Conservation (phyloP, 2,113 vertebrate species). For the Pavo muticus region DNA sequence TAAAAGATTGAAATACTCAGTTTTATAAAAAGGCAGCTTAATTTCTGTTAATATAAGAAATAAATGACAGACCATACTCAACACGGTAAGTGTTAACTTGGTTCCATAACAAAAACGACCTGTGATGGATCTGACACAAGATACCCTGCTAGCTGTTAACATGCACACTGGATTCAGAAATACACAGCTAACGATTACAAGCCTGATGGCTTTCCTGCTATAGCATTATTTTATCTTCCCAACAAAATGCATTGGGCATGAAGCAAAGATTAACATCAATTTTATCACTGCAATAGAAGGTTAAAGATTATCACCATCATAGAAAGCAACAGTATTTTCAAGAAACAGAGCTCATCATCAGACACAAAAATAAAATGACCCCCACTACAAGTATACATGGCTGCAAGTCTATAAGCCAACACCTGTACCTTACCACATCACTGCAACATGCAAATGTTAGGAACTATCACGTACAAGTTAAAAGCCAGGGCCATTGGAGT, state of each 20-base stretch:
- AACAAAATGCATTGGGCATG: neutral
- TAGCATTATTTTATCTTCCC: neutral
- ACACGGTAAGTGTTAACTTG: slow-evolving; percentile 46
- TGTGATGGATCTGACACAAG: slow-evolving; percentile 1
- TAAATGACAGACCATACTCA: slow-evolving; percentile 31
- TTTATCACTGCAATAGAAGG: neutral
- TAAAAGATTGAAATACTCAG: slow-evolving; percentile 78
- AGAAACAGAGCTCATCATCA: neutral
- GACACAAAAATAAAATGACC: neutral
- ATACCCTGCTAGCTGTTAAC: neutral
- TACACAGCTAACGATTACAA: slow-evolving; percentile 1
- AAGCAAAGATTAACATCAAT: neutral
- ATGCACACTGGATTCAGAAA: neutral
- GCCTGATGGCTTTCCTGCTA: neutral
- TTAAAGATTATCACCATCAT: neutral
- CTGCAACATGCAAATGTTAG: neutral
- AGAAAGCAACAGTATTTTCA: neutral
- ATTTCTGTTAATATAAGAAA: slow-evolving; percentile 32
- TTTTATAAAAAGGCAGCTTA: slow-evolving; percentile 75
- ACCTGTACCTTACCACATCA: neutral
- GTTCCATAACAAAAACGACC: slow-evolving; percentile 2
- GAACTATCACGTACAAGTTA: neutral
- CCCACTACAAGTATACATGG: neutral
- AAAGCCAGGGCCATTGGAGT: neutral
- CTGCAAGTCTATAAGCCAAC: neutral